Conservation (phyloP, 2,113 vertebrate genomes). For the Lucifuga dentata region DNA sequence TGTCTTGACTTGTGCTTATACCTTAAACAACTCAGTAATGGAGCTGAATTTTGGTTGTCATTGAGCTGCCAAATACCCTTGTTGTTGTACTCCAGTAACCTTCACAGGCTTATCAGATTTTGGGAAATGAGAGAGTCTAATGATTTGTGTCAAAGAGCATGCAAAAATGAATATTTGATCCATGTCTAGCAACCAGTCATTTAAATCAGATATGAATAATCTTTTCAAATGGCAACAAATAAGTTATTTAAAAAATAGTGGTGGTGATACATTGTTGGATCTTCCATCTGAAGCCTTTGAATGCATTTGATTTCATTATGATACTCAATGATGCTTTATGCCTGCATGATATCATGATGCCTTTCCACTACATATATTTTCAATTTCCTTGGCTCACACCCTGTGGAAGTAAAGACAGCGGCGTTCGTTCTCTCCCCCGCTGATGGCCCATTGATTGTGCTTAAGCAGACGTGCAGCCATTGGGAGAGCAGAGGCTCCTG, state of each 20-base stretch:
- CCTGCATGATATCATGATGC: constrained; percentile 60
- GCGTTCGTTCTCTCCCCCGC: constrained; percentile 67
- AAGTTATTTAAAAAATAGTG: constrained; percentile 47
- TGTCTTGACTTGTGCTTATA: constrained; percentile 43
- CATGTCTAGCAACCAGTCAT: constrained; percentile 44
- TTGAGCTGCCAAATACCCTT: constrained; percentile 14
- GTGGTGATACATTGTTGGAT: constrained; percentile 28
- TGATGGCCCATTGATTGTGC: constrained; percentile 83
- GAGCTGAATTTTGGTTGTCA: constrained; percentile 33
- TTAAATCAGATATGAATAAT: constrained; percentile 47
- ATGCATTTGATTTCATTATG: constrained; percentile 61
- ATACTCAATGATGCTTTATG: constrained; percentile 66
- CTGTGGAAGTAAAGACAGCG: constrained; percentile 75
- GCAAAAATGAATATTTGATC: constrained; percentile 48
- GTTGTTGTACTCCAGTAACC: constrained; percentile 39
- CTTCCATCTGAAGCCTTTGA: constrained; percentile 53
- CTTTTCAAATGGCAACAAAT: constrained; percentile 52
- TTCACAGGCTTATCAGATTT: constrained; percentile 55
- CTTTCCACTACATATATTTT: constrained; percentile 81
- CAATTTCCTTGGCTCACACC: constrained; percentile 73
- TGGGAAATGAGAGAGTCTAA: constrained; percentile 43
- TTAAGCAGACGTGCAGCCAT: constrained; percentile 83
- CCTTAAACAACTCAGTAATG: constrained; percentile 1
- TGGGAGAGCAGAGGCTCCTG: constrained; percentile 77
- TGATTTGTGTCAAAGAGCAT: constrained; percentile 50